These are phyloP conservation scores for Montipora capitata DNA, from an alignment of 92 coral and sea anemone genomes.

Conservation along the genomic window DNA sequence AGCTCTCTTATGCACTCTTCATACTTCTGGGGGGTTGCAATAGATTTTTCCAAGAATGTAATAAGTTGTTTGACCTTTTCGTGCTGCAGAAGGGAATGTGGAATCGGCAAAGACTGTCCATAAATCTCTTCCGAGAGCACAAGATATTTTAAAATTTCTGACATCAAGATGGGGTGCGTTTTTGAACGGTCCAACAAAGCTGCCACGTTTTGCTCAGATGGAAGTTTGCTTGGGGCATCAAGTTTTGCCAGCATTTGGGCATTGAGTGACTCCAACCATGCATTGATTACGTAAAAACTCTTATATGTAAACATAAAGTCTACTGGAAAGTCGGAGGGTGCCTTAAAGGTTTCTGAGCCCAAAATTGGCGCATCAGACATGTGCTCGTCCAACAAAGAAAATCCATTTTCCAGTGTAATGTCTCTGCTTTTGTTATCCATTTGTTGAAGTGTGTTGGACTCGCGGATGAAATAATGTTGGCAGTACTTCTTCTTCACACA, in stretches of 20 bases:
- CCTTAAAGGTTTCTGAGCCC: constrained; percentile 57
- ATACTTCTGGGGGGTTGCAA: constrained; percentile 53
- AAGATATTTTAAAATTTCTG: constrained; percentile 73
- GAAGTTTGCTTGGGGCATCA: constrained; percentile 65
- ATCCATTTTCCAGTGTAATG: constrained; percentile 53
- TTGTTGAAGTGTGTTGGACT: constrained; percentile 66
- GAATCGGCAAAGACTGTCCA: constrained; percentile 62
- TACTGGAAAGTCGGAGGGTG: constrained; percentile 53
- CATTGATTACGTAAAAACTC: constrained; percentile 51
- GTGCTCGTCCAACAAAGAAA: constrained; percentile 61
- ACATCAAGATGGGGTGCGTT: constrained; percentile 68
- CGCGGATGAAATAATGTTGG: constrained; percentile 63
- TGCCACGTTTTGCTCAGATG: constrained; percentile 35
- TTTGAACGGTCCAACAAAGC: constrained; percentile 57
- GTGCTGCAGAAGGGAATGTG: constrained; percentile 66
- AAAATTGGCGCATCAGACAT: constrained; percentile 67
- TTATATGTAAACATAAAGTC: constrained; percentile 77
- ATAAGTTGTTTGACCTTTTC: constrained; percentile 39
- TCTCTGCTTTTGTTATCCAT: constrained; percentile 64
- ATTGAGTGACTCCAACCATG: constrained; percentile 65
- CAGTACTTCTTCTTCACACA: constrained; percentile 67
- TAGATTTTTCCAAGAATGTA: constrained; percentile 59
- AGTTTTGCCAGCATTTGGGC: constrained; percentile 61
- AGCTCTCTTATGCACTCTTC: constrained; percentile 56
- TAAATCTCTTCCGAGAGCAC: constrained; percentile 63